These are phyloP conservation scores for Erebia ligea DNA, from an alignment of 2,888 invertebrate genomes.

Conservation along the genomic window DNA sequence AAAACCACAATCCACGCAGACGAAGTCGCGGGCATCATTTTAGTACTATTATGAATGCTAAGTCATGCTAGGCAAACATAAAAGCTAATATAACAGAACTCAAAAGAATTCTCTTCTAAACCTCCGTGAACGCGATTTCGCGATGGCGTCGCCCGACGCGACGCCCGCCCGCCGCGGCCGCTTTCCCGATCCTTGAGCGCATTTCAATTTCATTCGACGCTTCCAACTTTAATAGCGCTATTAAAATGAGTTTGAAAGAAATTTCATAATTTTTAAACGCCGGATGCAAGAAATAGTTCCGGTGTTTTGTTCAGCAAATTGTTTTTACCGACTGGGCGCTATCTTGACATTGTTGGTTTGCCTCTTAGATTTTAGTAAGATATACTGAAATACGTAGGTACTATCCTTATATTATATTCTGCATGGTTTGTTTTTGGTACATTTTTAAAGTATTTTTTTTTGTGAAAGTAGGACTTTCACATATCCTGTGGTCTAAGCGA, in stretches of 20 bases:
- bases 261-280: slow-evolving; percentile 4
- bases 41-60: too few species aligned
- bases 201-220: slow-evolving; percentile 17
- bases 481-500: too few species aligned
- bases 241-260: slow-evolving; percentile 10
- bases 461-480: too few species aligned
- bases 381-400: too few species aligned
- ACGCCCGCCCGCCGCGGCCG: not conserved
- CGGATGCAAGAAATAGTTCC: not conserved
- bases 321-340: too few species aligned
- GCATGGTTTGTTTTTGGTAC: too few species aligned
- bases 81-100: not conserved
- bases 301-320: not conserved
- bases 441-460: too few species aligned
- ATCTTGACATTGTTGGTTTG: too few species aligned
- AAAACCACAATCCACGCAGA: too few species aligned
- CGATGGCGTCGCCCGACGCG: not conserved
- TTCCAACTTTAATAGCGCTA: slow-evolving; percentile 5
- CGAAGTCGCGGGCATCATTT: too few species aligned
- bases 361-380: too few species aligned
- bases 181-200: not conserved
- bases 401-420: too few species aligned
- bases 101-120: not conserved
- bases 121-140: not conserved
- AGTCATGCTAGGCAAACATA: not conserved